Conservation (phyloP, 1,140 invertebrate species). For the Bombus huntii region DNA sequence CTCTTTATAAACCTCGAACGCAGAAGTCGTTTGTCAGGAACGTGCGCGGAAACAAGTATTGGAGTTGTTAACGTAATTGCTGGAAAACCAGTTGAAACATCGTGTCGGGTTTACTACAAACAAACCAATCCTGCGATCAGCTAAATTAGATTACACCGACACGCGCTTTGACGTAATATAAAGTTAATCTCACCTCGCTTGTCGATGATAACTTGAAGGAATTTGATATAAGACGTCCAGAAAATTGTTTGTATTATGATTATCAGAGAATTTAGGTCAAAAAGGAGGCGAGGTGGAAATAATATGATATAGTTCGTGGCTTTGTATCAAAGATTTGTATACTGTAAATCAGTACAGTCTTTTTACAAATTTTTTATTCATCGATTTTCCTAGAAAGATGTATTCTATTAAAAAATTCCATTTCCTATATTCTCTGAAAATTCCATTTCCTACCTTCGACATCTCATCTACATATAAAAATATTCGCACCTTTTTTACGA, state of each 20-base stretch:
- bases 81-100: background rate
- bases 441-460: slow-evolving; percentile 10
- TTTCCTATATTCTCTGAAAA: background rate
- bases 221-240: background rate
- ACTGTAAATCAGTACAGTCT: background rate
- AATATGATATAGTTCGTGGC: background rate
- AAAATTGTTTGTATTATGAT: background rate
- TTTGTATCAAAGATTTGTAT: background rate
- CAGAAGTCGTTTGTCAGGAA: slow-evolving; percentile 53
- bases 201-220: too few relatives aligned
- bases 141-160: background rate
- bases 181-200: background rate
- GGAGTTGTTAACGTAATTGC: slow-evolving; percentile 40
- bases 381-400: background rate
- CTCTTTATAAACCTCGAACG: slow-evolving; percentile 29
- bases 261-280: background rate
- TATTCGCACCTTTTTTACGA: background rate
- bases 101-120: background rate
- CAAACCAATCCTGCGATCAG: background rate
- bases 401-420: background rate
- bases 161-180: background rate
- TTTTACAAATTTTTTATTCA: background rate
- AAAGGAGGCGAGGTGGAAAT: background rate
- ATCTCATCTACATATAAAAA: background rate
- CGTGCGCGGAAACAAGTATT: slow-evolving; percentile 55